Conservation (phyloP, 2,113 vertebrate genomes). For the Cheirogaleus medius region DNA sequence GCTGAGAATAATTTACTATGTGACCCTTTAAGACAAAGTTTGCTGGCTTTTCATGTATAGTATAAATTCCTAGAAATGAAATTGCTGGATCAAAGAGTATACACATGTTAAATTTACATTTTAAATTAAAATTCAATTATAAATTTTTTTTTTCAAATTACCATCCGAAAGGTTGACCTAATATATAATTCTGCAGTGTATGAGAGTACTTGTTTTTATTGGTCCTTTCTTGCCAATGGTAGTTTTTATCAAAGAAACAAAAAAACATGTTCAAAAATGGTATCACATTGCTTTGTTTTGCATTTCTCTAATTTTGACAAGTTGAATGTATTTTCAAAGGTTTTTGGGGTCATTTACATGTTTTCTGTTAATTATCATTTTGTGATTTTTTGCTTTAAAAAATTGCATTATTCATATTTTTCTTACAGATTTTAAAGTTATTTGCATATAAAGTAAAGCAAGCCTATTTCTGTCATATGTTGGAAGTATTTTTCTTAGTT, state of each 20-base stretch:
- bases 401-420: neutral
- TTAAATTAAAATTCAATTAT: neutral
- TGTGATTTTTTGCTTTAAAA: neutral
- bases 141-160: neutral
- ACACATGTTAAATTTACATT: neutral
- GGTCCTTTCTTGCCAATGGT: neutral
- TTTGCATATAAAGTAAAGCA: neutral
- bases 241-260: neutral
- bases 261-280: neutral
- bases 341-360: neutral
- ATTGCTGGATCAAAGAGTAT: neutral
- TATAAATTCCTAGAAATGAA: neutral
- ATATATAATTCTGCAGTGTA: neutral
- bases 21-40: neutral
- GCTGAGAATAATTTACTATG: neutral
- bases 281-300: neutral
- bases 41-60: neutral
- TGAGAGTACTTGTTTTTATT: neutral
- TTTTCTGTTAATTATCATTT: neutral
- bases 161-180: neutral
- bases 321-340: neutral
- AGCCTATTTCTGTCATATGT: neutral
- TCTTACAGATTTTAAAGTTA: neutral
- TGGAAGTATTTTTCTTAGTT: slow-evolving; percentile 13
- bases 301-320: neutral